phyloP scores from a whole-genome alignment of 2,888 invertebrate genomes.

The Fabriciana adippe region DNA sequence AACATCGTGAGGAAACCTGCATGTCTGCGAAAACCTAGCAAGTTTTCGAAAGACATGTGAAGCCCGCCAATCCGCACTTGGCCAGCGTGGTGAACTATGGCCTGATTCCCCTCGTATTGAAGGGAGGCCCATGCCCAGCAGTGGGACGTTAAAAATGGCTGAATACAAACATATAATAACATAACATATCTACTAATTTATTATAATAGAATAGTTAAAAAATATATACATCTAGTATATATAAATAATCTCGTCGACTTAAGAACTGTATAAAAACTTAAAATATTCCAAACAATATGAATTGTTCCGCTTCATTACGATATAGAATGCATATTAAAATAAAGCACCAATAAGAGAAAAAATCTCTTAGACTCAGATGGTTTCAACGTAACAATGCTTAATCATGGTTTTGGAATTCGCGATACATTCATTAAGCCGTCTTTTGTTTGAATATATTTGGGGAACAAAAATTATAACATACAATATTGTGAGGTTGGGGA shows the following conservation, averaged over 20 bases:
- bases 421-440: conserved; percentile 78
- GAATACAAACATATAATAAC: no score
- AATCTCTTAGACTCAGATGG: conserved; percentile 39
- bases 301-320: conserved; percentile 27
- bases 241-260: neutral
- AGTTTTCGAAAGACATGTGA: no score
- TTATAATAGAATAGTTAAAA: neutral
- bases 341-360: conserved; percentile 30
- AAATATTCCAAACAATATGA: conserved; percentile 23
- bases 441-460: conserved; percentile 78
- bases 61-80: no score
- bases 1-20: no score
- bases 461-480: conserved; percentile 82
- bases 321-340: conserved; percentile 29
- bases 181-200: neutral
- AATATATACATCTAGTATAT: neutral
- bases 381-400: conserved; percentile 70
- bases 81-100: no score
- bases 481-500: conserved; percentile 65
- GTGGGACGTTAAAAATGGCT: no score
- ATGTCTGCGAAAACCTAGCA: no score
- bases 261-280: conserved; percentile 13
- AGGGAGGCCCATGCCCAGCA: no score
- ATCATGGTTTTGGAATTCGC: conserved; percentile 77
- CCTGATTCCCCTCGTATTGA: no score